Conservation (phyloP, 2,797 vertebrate species). For the Menidia menidia region DNA sequence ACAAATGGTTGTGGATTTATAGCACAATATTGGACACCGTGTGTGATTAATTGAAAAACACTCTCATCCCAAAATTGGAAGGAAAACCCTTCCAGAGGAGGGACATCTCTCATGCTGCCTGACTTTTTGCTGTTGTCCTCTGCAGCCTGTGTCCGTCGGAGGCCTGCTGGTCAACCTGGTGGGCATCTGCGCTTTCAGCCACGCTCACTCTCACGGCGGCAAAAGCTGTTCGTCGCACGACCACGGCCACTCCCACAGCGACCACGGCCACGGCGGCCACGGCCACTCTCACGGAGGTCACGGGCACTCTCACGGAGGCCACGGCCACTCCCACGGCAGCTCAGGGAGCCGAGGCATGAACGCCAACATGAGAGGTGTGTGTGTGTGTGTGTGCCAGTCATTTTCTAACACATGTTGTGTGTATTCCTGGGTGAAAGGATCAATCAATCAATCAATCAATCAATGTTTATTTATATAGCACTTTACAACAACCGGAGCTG, state of each 20-base stretch:
- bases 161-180: constrained; percentile 96
- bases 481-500: too few species aligned
- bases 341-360: constrained; percentile 91
- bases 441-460: too few species aligned
- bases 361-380: constrained; percentile 95
- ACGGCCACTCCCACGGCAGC: constrained; percentile 86
- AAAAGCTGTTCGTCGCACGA: constrained; percentile 84
- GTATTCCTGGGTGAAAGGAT: too few species aligned
- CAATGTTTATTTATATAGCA: too few species aligned
- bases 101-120: too few species aligned
- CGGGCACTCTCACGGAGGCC: constrained; percentile 77
- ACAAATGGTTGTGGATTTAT: too few species aligned
- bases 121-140: background rate
- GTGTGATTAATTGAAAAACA: too few species aligned
- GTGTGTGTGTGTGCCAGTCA: constrained; percentile 59
- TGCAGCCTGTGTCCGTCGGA: constrained; percentile 94
- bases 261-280: constrained; percentile 85
- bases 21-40: too few species aligned
- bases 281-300: constrained; percentile 86
- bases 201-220: constrained; percentile 89
- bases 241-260: constrained; percentile 84
- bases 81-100: too few species aligned
- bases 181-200: constrained; percentile 98
- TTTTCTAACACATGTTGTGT: too few species aligned
- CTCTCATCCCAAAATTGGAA: too few species aligned